Conservation (phyloP, 2,113 vertebrate genomes). For the Oenanthe oenanthe region DNA sequence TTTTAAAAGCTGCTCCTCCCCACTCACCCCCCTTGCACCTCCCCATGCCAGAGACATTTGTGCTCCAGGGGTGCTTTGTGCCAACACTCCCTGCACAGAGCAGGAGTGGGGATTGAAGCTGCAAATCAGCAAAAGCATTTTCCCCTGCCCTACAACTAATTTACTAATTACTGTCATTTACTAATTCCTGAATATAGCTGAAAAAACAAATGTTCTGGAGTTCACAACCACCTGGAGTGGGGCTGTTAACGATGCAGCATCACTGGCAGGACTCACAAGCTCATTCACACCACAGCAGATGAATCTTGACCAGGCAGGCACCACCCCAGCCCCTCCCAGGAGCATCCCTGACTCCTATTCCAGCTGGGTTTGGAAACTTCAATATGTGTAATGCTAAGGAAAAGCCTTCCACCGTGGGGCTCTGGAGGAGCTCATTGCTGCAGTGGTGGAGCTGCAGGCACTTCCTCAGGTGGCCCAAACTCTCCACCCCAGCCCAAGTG, state of each 20-base stretch:
- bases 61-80: accelerated
- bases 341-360: background rate
- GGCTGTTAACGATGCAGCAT: accelerated
- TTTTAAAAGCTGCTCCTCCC: background rate
- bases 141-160: background rate
- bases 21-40: accelerated
- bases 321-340: background rate
- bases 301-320: background rate
- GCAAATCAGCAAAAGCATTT: background rate
- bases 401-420: background rate
- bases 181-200: background rate
- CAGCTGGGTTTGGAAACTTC: accelerated
- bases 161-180: background rate
- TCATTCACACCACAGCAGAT: accelerated
- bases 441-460: accelerated
- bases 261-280: accelerated
- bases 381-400: accelerated
- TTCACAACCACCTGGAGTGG: accelerated
- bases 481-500: accelerated
- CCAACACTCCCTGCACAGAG: accelerated
- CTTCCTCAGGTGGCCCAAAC: background rate
- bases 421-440: background rate
- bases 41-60: accelerated
- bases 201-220: background rate
- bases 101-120: accelerated